phyloP scores from a whole-genome alignment of 1,140 invertebrate genomes.

The Trachelipus rathkii region DNA sequence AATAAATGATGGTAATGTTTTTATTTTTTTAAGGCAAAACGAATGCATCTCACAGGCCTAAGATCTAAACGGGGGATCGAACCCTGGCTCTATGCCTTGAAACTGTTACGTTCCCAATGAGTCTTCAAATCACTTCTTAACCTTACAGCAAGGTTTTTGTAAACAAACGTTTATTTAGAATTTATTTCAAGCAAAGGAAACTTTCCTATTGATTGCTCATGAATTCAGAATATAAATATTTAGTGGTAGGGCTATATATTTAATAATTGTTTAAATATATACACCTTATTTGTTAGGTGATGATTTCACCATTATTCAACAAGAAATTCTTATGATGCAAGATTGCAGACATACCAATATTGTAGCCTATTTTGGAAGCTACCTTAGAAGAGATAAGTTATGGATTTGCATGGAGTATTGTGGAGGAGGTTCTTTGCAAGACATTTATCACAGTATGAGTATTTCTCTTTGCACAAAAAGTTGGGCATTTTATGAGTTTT shows the following conservation, averaged over 20 bases:
- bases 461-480: constrained; percentile 17
- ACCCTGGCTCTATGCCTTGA: no score
- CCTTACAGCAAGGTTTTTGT: no score
- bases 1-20: no score
- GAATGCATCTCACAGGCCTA: no score
- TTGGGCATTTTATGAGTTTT: constrained; percentile 23
- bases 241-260: no score
- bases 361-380: constrained; percentile 97
- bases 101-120: no score
- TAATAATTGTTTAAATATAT: constrained; percentile 32
- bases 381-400: constrained; percentile 87
- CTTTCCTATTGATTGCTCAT: constrained; percentile 2
- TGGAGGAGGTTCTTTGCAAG: constrained; percentile 93
- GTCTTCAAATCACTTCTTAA: no score
- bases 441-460: constrained; percentile 85
- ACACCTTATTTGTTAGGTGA: constrained; percentile 62
- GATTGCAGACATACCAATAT: constrained; percentile 83
- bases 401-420: constrained; percentile 99
- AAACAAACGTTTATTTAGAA: no score
- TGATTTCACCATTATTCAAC: constrained; percentile 97
- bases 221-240: no score
- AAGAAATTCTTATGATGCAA: constrained; percentile 99
- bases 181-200: constrained; percentile 1
- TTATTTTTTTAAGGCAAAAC: no score
- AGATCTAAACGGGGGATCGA: no score